phyloP scores from a whole-genome alignment of 2,113 vertebrate genomes.

The Etheostoma spectabile region DNA sequence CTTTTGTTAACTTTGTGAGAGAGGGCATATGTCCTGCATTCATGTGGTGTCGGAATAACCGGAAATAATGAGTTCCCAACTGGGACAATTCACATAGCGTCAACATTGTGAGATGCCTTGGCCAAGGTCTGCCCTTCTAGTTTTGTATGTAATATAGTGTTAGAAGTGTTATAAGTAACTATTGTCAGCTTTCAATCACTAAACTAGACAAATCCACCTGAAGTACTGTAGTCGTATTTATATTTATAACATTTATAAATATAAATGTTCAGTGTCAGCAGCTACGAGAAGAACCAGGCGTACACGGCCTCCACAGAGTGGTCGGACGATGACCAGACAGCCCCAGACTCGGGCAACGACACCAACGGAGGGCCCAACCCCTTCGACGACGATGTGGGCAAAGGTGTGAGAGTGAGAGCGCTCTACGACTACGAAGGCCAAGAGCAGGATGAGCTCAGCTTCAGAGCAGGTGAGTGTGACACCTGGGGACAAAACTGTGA shows the following conservation, averaged over 20 bases:
- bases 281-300: conserved; percentile 91
- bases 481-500: background rate
- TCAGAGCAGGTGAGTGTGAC: conserved; percentile 89
- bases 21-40: no score
- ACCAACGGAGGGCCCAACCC: conserved; percentile 92
- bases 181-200: background rate
- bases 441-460: conserved; percentile 97
- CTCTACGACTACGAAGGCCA: conserved; percentile 96
- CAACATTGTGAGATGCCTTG: no score
- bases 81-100: no score
- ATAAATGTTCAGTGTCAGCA: conserved; percentile 87
- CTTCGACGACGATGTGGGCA: conserved; percentile 89
- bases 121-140: no score
- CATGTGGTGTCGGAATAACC: no score
- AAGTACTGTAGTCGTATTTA: background rate
- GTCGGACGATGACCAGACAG: conserved; percentile 85
- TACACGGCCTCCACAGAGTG: conserved; percentile 86
- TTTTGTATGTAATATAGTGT: background rate
- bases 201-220: background rate
- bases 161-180: background rate
- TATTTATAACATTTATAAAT: no score
- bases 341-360: conserved; percentile 87
- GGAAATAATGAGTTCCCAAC: no score
- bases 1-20: no score
- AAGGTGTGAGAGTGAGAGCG: conserved; percentile 91